A percentile compares a stretch with the other conserved stretches of the same genome.
Conservation (phyloP, 1,140 invertebrate genomes). For the Trachelipus rathkii region DNA sequence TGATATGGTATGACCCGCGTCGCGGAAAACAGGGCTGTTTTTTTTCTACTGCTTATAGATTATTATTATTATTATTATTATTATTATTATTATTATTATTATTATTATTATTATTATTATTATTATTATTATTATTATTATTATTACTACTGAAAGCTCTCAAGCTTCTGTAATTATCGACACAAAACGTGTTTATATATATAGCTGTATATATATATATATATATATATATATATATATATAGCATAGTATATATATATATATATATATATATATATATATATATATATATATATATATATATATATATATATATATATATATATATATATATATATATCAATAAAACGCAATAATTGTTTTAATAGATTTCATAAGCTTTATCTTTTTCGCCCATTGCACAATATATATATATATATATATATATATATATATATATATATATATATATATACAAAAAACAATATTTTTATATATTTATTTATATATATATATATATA, state of each 20-base stretch:
- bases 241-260: constrained; percentile 14
- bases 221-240: constrained; percentile 15
- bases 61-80: too few species aligned
- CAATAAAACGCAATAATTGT: too few species aligned
- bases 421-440: constrained; percentile 19
- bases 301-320: neutral
- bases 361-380: too few species aligned
- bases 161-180: too few species aligned
- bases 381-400: neutral
- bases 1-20: too few species aligned
- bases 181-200: too few species aligned
- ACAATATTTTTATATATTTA: constrained; percentile 4
- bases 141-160: too few species aligned
- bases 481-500: neutral
- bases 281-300: constrained; percentile 20
- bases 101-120: too few species aligned
- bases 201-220: neutral
- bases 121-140: too few species aligned
- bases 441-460: constrained; percentile 18
- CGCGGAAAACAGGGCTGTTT: too few species aligned
- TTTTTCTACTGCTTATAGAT: too few species aligned
- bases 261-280: constrained; percentile 19
- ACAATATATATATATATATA: constrained; percentile 21
- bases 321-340: neutral
- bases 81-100: too few species aligned